Evolutionary conservation across 2,888 invertebrate species (phyloP).

Genomic region (Eupeodes latifasciatus): DNA sequence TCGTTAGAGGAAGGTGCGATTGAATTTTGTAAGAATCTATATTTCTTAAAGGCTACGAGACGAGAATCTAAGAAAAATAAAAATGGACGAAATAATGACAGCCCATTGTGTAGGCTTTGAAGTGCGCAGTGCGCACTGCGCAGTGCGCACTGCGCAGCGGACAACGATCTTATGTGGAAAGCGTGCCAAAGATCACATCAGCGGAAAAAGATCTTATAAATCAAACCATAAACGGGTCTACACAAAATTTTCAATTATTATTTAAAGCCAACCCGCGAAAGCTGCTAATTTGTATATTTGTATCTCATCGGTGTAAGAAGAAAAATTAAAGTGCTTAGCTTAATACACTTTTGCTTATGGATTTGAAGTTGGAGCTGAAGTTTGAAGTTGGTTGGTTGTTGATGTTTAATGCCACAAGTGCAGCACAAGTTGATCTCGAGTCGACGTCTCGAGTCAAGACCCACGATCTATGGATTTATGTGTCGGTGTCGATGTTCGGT

Average conservation of each 20-base stretch:
- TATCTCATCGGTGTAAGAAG: neutral
- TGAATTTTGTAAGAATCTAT: constrained; percentile 31
- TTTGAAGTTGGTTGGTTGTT: constrained; percentile 8
- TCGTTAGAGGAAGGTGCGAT: constrained; percentile 36
- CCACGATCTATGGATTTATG: constrained; percentile 52
- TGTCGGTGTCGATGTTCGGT: constrained; percentile 11
- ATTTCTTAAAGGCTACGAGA: constrained; percentile 9
- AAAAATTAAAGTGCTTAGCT: constrained; percentile 19
- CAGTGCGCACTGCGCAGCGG: neutral
- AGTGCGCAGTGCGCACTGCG: too few species aligned
- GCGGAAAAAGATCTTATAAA: constrained; percentile 1
- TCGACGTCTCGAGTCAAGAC: constrained; percentile 31
- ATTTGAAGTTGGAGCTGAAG: neutral
- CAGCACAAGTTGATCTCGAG: constrained; percentile 55
- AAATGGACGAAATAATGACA: constrained; percentile 5
- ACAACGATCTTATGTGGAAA: neutral
- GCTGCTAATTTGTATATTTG: constrained; percentile 65
- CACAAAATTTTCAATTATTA: neutral
- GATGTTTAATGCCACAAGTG: constrained; percentile 29
- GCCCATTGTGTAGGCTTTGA: constrained; percentile 50
- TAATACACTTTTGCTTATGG: neutral
- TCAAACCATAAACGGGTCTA: constrained; percentile 33
- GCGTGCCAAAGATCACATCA: constrained; percentile 68
- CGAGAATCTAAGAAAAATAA: neutral
- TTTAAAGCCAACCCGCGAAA: constrained; percentile 31